Evolutionary conservation across 2,888 invertebrate species (phyloP), one percentile per base, ranked within the genome.

Genomic region (Thera britannica): DNA sequence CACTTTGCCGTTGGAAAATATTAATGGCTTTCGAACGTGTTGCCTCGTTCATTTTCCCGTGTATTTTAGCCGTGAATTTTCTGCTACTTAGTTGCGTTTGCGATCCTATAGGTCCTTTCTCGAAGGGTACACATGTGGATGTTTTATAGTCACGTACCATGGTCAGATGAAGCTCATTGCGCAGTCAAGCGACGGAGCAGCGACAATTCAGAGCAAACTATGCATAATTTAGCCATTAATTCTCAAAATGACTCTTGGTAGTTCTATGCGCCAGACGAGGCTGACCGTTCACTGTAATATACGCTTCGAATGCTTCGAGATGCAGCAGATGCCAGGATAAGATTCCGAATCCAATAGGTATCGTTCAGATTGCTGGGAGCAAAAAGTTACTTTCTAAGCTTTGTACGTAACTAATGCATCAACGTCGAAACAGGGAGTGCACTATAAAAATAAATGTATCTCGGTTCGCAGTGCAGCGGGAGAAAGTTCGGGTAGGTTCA

Each of bases 161-260:
- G 86, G 83, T 81, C 85, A 83, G 81, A 80, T 81, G 79, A 77
- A 83, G 82, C 88, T 85, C 89, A 91, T 92, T 90, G 87, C 85
- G 86, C 83, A 90, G 86, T 88, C 89, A 80, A 83, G 77, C 83
- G 83, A 85, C 86, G 84, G 79, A 83, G 79, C 83, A 79, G 81
- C 89, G 87, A 89, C 92, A 87, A 89, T 90, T 90, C 86, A 88
- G 88, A 90, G 83, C 87, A 85, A 83, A 83, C 88, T 89, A 88
- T 92, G 90, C 89, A 92, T 92, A 92, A 93, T 91, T 90, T 86
- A 87, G 72, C 88, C 89, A 92, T 92, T 92, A 92, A 92, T 92
- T 89, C 85, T 87, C 85, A 79, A 90, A 92, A 92, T 90, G 83
- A 88, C 89, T 89, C 88, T 87, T 88, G 83, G 85, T 89, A 90